A percentile compares a stretch with the other conserved stretches of the same genome.
Evolutionary conservation across 2,113 vertebrate genomes (phyloP).

Genomic region (Pungitius pungitius): DNA sequence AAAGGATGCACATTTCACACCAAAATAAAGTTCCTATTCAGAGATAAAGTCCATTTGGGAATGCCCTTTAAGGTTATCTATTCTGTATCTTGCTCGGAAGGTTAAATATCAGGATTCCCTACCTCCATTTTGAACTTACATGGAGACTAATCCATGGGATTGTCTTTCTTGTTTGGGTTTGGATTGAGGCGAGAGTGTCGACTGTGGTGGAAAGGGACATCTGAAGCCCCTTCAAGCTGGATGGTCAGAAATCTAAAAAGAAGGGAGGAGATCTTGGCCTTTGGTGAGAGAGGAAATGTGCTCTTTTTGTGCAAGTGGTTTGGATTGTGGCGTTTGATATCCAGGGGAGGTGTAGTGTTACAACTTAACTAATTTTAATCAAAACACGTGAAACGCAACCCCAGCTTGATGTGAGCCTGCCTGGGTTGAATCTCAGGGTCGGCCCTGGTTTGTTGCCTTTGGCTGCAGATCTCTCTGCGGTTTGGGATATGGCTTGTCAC

Average conservation of each 20-base stretch:
- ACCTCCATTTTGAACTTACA: constrained; percentile 53
- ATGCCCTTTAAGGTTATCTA: constrained; percentile 18
- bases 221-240: constrained; percentile 52
- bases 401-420: constrained; percentile 95
- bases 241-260: constrained; percentile 63
- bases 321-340: constrained; percentile 93
- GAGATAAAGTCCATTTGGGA: neutral
- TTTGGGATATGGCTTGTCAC: constrained; percentile 97
- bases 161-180: constrained; percentile 75
- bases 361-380: constrained; percentile 99
- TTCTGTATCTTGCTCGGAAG: constrained; percentile 15
- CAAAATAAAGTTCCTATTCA: constrained; percentile 8
- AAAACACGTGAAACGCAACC: constrained; percentile 98
- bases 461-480: constrained; percentile 89
- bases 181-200: constrained; percentile 64
- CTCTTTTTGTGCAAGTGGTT: constrained; percentile 83
- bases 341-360: constrained; percentile 95
- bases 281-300: constrained; percentile 75
- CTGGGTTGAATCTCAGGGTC: constrained; percentile 92
- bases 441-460: constrained; percentile 97
- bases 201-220: constrained; percentile 56
- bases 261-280: constrained; percentile 52
- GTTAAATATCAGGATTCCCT: no score
- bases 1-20: constrained; percentile 23
- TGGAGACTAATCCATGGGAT: constrained; percentile 72